Base-by-base conservation (phyloP, 2,888 invertebrate species). In the Archips crataeganus region DNA sequence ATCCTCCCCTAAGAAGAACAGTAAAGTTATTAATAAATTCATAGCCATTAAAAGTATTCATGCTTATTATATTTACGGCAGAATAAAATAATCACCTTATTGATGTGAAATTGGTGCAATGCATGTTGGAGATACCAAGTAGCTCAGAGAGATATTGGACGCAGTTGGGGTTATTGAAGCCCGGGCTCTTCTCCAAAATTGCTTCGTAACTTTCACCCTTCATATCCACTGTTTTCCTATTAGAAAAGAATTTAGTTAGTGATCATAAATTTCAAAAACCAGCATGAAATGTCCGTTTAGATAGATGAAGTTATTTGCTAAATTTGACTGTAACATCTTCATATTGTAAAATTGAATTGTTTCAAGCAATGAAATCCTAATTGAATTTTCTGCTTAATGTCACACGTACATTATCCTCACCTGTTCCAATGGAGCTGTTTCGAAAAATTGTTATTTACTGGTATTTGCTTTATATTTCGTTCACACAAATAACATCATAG, bases 121-220 rank as follows among this genome's bases (percentile, higher is more conserved):
- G 96, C 84, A 95, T 95, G 84, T 95, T 96, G 81, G 96, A 95
- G 82, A 97, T 95, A 76, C 97, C 96, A 93, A 98, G 96, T 80
- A 96, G 95, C 89, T 96, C 96, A 83, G 97, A 96, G 81, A 98
- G 96, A 94, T 97, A 97, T 91, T 97, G 97, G 89, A 97, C 96
- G 96, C 97, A 97, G 95, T 97, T 97, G 78, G 98, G 98, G 95
- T 98, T 98, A 95, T 97, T 96, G 96, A 98, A 98, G 88, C 97
- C 97, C 83, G 97, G 96, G 87, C 97, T 97, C 95, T 96, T 96
- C 95, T 96, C 96, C 93, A 98, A 95, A 88, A 97, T 96, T 82
- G 96, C 96, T 94, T 97, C 97, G 95, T 96, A 98, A 87, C 95
- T 96, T 91, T 96, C 96, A 85, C 96, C 96, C 91, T 96, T 96